A percentile compares a stretch with the other conserved stretches of the same genome.
Conservation (phyloP, 1,140 invertebrate genomes). For the Neoseiulus cucumeris region DNA sequence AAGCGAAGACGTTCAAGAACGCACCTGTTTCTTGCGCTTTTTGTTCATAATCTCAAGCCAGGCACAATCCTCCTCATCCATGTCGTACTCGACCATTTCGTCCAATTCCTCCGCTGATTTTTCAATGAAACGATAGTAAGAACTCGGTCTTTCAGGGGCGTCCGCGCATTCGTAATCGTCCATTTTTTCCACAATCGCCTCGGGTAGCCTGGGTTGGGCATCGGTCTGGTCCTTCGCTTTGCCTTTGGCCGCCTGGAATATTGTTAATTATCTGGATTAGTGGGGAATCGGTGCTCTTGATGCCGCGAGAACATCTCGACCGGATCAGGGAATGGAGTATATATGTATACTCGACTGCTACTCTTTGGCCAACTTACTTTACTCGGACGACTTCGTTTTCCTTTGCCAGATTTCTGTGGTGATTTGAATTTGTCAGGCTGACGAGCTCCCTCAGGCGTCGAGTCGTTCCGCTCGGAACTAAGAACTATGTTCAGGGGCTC, state of each 20-base stretch:
- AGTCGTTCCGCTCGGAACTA: neutral
- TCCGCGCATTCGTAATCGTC: slow-evolving; percentile 54
- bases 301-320: no score
- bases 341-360: no score
- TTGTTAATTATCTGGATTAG: no score
- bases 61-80: slow-evolving; percentile 59
- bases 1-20: no score
- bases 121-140: slow-evolving; percentile 73
- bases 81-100: slow-evolving; percentile 84
- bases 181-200: slow-evolving; percentile 56
- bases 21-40: slow-evolving; percentile 4
- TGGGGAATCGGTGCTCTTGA: no score
- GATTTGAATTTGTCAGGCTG: neutral
- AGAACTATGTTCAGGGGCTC: slow-evolving; percentile 29
- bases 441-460: neutral
- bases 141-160: slow-evolving; percentile 51
- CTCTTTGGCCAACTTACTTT: neutral
- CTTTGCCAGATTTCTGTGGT: neutral
- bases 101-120: slow-evolving; percentile 82
- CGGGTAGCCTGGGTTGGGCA: slow-evolving; percentile 37
- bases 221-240: no score
- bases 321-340: no score
- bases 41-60: neutral
- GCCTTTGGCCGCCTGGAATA: no score
- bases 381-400: neutral